A percentile compares a stretch with the other conserved stretches of the same genome.
These are phyloP conservation scores for Thumatha senex DNA, from an alignment of 2,888 invertebrate genomes.

Conservation along the genomic window DNA sequence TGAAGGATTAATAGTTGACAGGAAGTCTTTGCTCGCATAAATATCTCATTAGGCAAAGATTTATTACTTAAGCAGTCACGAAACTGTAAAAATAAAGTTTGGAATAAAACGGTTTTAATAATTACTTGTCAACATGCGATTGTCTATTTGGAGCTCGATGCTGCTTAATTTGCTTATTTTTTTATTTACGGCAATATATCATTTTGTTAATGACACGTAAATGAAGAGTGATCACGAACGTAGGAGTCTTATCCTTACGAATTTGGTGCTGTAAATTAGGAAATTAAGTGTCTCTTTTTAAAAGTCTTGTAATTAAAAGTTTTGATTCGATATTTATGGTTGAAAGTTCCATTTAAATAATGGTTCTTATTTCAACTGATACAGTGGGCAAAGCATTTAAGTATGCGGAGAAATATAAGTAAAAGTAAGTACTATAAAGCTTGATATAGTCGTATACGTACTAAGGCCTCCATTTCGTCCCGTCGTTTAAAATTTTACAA, in stretches of 20 bases:
- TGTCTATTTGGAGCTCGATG: slow-evolving; percentile 71
- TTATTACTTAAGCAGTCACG: slow-evolving; percentile 79
- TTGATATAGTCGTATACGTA: no score
- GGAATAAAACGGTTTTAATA: slow-evolving; percentile 72
- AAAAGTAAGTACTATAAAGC: no score
- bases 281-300: slow-evolving; percentile 30
- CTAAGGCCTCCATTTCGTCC: no score
- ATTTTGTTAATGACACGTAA: slow-evolving; percentile 78
- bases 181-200: slow-evolving; percentile 75
- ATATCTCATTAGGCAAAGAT: slow-evolving; percentile 81
- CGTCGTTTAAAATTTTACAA: no score
- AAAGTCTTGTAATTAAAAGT: slow-evolving; percentile 21
- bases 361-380: no score
- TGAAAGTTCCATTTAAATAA: background rate
- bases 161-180: slow-evolving; percentile 64
- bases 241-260: slow-evolving; percentile 43
- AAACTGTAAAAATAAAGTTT: slow-evolving; percentile 72
- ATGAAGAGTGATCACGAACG: slow-evolving; percentile 73
- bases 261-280: slow-evolving; percentile 35
- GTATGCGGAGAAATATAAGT: no score
- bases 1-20: slow-evolving; percentile 78
- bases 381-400: no score
- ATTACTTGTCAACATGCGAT: slow-evolving; percentile 82
- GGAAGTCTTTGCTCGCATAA: slow-evolving; percentile 72
- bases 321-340: background rate